Percentiles rank a stretch among this genome's conserved stretches.
These are phyloP conservation scores for Conomelus anceps DNA, from an alignment of 2,888 invertebrate genomes.

Conservation along the genomic window DNA sequence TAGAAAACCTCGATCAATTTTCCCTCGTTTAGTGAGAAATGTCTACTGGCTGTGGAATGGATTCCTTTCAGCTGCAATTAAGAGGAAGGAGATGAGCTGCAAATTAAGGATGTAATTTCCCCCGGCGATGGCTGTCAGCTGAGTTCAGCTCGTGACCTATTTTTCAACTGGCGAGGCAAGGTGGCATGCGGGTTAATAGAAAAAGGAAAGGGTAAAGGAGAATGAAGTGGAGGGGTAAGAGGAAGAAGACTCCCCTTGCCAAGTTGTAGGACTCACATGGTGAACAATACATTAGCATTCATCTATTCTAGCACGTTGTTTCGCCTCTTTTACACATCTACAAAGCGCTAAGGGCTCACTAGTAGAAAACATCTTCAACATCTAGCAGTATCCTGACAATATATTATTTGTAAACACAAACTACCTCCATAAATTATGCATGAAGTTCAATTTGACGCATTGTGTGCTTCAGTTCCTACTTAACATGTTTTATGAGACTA, in stretches of 20 bases:
- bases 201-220: neutral
- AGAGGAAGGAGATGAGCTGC: neutral
- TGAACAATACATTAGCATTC: neutral
- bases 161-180: too few species aligned
- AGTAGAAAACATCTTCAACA: neutral
- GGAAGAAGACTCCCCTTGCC: neutral
- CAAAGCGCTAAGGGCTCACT: neutral
- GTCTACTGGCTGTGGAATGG: neutral
- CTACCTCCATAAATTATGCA: neutral
- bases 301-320: neutral
- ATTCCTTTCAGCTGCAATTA: neutral
- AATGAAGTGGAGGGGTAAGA: neutral
- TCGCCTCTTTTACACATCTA: neutral
- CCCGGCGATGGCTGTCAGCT: neutral
- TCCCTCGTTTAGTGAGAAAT: neutral
- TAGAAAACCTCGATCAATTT: neutral
- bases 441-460: neutral
- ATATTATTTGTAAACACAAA: neutral
- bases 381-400: too few species aligned
- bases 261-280: neutral
- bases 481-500: neutral
- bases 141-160: neutral
- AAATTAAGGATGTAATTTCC: neutral
- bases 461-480: neutral
- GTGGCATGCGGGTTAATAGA: neutral